A percentile compares a stretch with the other conserved stretches of the same genome.
Evolutionary conservation across 2,113 vertebrate genomes (phyloP).

Genomic region (Symphodus melops): DNA sequence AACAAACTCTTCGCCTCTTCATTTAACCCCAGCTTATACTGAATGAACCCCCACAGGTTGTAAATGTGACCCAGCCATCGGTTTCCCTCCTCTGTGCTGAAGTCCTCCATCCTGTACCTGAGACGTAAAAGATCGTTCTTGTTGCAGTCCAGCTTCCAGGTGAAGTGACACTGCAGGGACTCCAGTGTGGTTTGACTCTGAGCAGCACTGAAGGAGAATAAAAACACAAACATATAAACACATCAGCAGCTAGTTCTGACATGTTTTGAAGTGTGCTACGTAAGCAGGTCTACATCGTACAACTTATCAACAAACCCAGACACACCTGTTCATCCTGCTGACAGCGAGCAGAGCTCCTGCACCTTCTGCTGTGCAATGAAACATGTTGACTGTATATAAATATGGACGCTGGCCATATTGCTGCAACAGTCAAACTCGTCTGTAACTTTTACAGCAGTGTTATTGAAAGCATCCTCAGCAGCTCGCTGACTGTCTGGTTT

Average conservation of each 20-base stretch:
- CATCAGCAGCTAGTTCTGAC: background rate
- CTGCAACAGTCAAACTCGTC: too few species aligned
- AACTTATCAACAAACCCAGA: too few species aligned
- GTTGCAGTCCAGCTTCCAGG: slow-evolving; percentile 50
- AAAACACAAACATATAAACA: background rate
- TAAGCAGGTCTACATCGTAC: too few species aligned
- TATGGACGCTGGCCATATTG: too few species aligned
- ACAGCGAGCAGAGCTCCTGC: too few species aligned
- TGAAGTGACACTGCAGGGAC: slow-evolving; percentile 72
- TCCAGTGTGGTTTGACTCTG: slow-evolving; percentile 24
- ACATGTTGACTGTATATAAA: too few species aligned
- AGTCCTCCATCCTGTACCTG: slow-evolving; percentile 59
- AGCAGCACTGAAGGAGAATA: slow-evolving; percentile 32
- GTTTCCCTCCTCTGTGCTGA: slow-evolving; percentile 38
- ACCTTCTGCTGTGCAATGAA: too few species aligned
- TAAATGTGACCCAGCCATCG: slow-evolving; percentile 72
- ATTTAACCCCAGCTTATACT: slow-evolving; percentile 9
- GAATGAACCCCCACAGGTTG: slow-evolving; percentile 71
- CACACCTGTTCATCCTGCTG: too few species aligned
- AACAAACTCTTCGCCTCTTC: slow-evolving; percentile 46
- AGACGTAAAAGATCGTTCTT: slow-evolving; percentile 21
- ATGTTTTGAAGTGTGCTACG: too few species aligned
- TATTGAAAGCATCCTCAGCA: too few species aligned
- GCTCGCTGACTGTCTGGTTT: too few species aligned
- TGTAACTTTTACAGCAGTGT: too few species aligned